Evolutionary conservation across 1,140 invertebrate species (phyloP), one percentile per base, ranked within the genome.

Genomic region (Anoplophora glabripennis): DNA sequence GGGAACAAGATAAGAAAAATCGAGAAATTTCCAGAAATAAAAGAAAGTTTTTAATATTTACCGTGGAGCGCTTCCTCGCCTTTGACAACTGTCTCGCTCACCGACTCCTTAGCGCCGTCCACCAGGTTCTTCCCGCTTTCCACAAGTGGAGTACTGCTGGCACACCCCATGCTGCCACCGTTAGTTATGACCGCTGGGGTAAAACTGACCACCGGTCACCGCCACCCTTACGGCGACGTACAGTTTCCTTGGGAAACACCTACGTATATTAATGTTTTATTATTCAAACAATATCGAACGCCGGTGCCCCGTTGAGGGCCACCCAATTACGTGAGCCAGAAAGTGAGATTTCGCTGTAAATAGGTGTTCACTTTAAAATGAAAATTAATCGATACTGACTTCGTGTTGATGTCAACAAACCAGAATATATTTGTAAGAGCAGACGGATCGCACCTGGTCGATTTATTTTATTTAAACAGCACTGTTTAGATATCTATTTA

Each of bases 71-170:
- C 68, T 48, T 73, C 61, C 54, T 71, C 72, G 4, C 71, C 69
- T 49, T 70, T 72, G 0, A 40, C 21, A 15, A 71, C 56, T 21
- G 65, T 67, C n/a, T 72, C 71, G 41, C 55, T 63, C 17, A 67
- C 64, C 0, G 70, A 59, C 9, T 73, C 66, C 40, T 74, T 74
- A 1, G 69, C 70, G 12, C 61, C 60, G 12, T 73, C 66, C 44
- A 73, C 66, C 5, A 74, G 49, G 34, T 70, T 61, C 56, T 74
- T 74, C 11, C 72, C 69, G 44, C 65, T 63, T 56, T 71, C 69
- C 4, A 73, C 65, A 18, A 74, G 60, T n/a, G 72, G 72, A 53
- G 68, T 71, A 56, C 72, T 74, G 48, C 72, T 73, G 10, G 72
- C 72, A 49, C 72, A 74, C 45, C 72, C 72, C 72, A 74, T 74